Conservation (phyloP, 2,113 vertebrate species). For the Macaca nemestrina region DNA sequence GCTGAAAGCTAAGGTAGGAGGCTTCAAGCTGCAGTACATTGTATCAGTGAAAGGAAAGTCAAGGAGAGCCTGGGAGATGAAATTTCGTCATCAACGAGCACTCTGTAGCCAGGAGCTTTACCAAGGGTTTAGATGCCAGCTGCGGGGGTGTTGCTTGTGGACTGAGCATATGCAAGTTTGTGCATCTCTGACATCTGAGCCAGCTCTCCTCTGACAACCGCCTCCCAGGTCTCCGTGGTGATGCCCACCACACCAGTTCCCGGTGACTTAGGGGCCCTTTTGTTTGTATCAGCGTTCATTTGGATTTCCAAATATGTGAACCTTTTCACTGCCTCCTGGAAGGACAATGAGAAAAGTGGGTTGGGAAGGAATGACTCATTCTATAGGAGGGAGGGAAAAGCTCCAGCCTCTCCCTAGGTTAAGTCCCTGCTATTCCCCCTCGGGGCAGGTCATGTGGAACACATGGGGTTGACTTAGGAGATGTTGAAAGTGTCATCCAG, state of each 20-base stretch:
- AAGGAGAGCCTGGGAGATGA: background rate
- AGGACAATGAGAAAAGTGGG: background rate
- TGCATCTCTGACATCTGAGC: background rate
- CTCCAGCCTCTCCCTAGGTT: background rate
- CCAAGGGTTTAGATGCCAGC: background rate
- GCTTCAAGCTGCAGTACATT: background rate
- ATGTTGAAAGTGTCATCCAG: background rate
- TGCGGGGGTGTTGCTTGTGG: background rate
- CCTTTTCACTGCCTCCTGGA: background rate
- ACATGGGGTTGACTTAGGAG: background rate
- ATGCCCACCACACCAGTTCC: background rate
- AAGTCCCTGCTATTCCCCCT: background rate
- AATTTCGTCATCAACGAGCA: background rate
- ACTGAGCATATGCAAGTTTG: background rate
- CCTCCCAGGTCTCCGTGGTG: background rate
- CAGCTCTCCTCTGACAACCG: background rate
- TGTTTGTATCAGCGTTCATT: background rate
- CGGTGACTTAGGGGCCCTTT: background rate
- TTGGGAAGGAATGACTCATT: background rate
- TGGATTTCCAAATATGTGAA: background rate
- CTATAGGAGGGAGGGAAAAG: background rate
- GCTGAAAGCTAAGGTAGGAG: background rate
- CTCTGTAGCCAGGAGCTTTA: background rate
- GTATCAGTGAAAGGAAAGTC: background rate
- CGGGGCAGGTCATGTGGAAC: background rate